These are phyloP conservation scores for Lepidothrix coronata DNA, from an alignment of 2,113 vertebrate species.

Conservation along the genomic window DNA sequence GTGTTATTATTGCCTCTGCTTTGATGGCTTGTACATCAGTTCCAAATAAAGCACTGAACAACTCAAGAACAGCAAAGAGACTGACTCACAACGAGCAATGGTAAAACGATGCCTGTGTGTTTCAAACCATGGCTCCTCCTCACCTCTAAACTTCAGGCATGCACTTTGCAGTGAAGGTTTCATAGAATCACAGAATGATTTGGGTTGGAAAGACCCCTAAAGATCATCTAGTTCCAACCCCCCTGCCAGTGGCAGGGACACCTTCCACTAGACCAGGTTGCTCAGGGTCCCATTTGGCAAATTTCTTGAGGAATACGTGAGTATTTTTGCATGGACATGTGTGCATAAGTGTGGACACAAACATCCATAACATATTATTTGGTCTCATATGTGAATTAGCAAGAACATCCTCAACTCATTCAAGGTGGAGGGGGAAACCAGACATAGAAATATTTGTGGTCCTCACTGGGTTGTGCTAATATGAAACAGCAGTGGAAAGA, in stretches of 20 bases:
- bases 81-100: background rate
- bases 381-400: background rate
- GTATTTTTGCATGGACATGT: background rate
- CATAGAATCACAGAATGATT: background rate
- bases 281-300: background rate
- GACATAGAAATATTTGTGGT: background rate
- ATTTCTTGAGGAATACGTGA: background rate
- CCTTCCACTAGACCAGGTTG: background rate
- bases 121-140: background rate
- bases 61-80: background rate
- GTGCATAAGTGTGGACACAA: too few relatives aligned
- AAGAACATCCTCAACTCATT: background rate
- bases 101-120: accelerated
- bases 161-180: background rate
- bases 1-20: background rate
- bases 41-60: background rate
- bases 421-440: background rate
- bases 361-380: background rate
- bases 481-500: background rate
- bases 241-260: background rate
- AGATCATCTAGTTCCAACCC: background rate
- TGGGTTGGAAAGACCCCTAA: background rate
- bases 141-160: background rate
- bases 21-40: background rate
- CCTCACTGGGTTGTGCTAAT: background rate